Base-by-base conservation (phyloP, 2,888 invertebrate species). In the Sarcophaga carnaria region DNA sequence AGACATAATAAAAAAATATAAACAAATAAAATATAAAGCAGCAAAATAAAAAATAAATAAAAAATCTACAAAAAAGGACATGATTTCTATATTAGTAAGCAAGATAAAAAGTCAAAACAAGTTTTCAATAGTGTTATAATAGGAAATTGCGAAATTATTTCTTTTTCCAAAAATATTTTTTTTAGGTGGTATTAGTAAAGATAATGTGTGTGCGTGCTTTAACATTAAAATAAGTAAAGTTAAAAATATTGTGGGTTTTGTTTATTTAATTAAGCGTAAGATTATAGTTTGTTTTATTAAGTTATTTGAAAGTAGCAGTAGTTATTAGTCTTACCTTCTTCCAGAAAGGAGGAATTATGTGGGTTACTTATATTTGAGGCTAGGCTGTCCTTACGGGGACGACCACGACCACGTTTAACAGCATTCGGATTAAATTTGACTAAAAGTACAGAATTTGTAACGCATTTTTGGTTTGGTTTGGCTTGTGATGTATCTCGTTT, bases 321-420 rank as follows among this genome's bases (percentile, higher is more conserved):
- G 75, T 75, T 89, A 88, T 89, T 88, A 90, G 91, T 91, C 92
- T 93, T 94, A 96, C 96, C 96, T 94, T 96, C 96, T 93, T 96
- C 96, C 89, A 96, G 94, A 89, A 96, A 95, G 92, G 96, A 96
- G 92, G 96, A 96, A 91, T 96, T 96, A 91, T 96, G 96, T 90
- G 93, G 94, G 84, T 93, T 93, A 92, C 93, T 93, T 92, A 92
- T 91, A 92, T 93, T 94, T 93, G 93, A 94, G 92, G 87, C 94
- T 90, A 94, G 93, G 90, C 94, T 94, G 91, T 94, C 94, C 91
- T 95, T 95, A 90, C 94, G 92, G 79, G 94, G 94, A 87, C 95
- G 93, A 66, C 95, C 95, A 83, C 95, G 94, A 82, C 95, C 95
- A 70, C 95, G 94, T 91, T 95, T 95, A 92, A 95, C 94, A 89